A percentile compares a stretch with the other conserved stretches of the same genome.
phyloP scores from a whole-genome alignment of 2,888 invertebrate species.

The Busseola fusca region DNA sequence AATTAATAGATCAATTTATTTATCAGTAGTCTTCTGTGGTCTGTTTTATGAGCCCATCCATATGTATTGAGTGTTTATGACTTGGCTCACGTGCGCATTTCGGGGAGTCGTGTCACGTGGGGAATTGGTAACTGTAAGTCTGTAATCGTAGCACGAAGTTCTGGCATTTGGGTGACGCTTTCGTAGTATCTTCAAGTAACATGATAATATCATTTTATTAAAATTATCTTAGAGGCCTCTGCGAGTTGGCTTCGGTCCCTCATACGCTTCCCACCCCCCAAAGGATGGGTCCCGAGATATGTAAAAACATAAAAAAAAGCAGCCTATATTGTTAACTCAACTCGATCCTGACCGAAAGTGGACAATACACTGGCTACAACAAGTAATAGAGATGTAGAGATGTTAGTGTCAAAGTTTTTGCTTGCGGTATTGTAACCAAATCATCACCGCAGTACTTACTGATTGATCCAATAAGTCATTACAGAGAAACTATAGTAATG shows the following conservation, averaged over 20 bases:
- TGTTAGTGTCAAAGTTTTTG: background rate
- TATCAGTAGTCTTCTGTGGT: constrained; percentile 25
- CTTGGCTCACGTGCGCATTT: constrained; percentile 32
- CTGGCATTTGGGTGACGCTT: constrained; percentile 1
- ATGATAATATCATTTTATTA: too few species aligned
- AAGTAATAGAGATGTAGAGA: background rate
- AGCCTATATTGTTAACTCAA: too few species aligned
- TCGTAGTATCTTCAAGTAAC: background rate
- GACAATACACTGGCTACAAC: background rate
- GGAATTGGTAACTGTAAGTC: constrained; percentile 1
- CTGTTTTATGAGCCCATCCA: constrained; percentile 35
- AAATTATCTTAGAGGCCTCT: background rate
- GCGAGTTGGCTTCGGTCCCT: too few species aligned
- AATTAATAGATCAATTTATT: constrained; percentile 33
- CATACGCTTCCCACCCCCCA: too few species aligned
- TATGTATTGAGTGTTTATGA: constrained; percentile 37
- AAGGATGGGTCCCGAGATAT: too few species aligned
- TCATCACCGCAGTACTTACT: background rate
- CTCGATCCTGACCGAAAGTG: too few species aligned
- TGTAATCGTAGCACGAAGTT: background rate
- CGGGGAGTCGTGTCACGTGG: constrained; percentile 21
- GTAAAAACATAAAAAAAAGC: too few species aligned
- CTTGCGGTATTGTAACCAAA: background rate
- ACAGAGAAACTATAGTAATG: background rate
- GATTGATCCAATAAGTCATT: background rate